Evolutionary conservation across 2,888 invertebrate species (phyloP), one percentile per base, ranked within the genome.

Genomic region (Campoplex capitator): DNA sequence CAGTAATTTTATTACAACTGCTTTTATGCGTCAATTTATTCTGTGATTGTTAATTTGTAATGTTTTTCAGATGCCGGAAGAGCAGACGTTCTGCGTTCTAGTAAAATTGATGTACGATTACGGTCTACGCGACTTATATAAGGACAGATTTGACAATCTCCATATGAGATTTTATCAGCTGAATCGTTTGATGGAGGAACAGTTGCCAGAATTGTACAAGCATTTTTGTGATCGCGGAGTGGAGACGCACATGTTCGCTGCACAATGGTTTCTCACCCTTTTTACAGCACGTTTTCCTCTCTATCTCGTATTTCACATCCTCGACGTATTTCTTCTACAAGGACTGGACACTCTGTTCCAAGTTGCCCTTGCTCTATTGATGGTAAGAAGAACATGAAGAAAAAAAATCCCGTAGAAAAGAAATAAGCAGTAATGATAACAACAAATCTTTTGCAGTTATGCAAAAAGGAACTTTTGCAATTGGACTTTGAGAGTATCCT

Each of bases 261-360:
- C 98, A 7, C 99, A 99, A 95, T 99, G 99, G 99, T 99, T 99
- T 95, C 96, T 99, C 79, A 99, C 99, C 0, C 96, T 99, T n/a
- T 99, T 99, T 95, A 99, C 99, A 1, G 99, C 99, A 51, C 97
- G 99, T 92, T 99, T 99, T 95, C 99, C 99, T 0, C 95, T 99
- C 58, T 98, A 97, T 92, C 97, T 99, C 95, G 98, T 99, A 51
- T 99, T 99, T 95, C 98, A 98, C 94, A 99, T 99, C 81, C 96
- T 99, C 86, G 99, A 99, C 94, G 97, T 99, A 74, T 99, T 99
- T 95, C 96, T 99, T 28, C 96, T 98, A 45, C 97, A 99, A 96
- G 99, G 99, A 77, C 97, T 98, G 92, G 98, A 99, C 93, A 98
- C 99, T 0, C 95, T 99, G 86, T 99, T 99, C 95, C 99, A 99